Percentiles rank a stretch among this genome's conserved stretches.
These are phyloP conservation scores for Rhimphoctona megacephalus DNA, from an alignment of 2,888 invertebrate genomes.

Conservation along the genomic window DNA sequence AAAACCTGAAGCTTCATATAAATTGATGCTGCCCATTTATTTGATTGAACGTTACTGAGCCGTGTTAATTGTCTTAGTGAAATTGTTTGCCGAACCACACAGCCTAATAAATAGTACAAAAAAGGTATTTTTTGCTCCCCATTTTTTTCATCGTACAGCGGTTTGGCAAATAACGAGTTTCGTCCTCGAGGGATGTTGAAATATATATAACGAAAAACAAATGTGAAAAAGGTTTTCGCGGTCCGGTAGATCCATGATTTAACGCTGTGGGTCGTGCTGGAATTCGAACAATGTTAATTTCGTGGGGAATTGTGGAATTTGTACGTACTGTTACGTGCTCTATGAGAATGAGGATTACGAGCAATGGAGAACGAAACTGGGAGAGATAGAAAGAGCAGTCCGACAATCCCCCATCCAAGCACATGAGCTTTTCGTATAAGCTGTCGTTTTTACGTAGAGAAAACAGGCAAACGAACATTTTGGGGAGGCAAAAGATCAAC, in stretches of 20 bases:
- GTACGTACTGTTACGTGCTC: constrained; percentile 62
- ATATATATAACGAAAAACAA: constrained; percentile 34
- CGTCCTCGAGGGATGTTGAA: background rate
- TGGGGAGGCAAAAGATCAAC: background rate
- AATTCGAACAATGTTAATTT: constrained; percentile 84
- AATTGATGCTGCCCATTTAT: background rate
- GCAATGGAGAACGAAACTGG: constrained; percentile 2
- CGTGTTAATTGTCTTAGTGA: constrained; percentile 1
- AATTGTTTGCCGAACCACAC: background rate
- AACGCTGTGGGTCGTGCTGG: constrained; percentile 75
- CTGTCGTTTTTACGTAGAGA: constrained; percentile 24
- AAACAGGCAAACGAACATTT: constrained; percentile 22
- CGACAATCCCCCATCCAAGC: constrained; percentile 8
- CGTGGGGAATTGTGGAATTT: constrained; percentile 77
- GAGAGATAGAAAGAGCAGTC: constrained; percentile 8
- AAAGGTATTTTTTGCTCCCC: background rate
- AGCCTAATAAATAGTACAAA: background rate
- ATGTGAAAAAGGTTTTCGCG: constrained; percentile 47
- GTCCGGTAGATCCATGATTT: constrained; percentile 74
- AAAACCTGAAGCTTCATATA: background rate
- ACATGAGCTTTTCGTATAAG: constrained; percentile 39
- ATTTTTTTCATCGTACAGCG: constrained; percentile 2
- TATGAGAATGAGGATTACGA: constrained; percentile 46
- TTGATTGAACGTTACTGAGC: background rate
- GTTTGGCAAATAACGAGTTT: constrained; percentile 43